A percentile compares a stretch with the other conserved stretches of the same genome.
Evolutionary conservation across 2,797 vertebrate genomes (phyloP).

Genomic region (Lophotriccus pileatus): DNA sequence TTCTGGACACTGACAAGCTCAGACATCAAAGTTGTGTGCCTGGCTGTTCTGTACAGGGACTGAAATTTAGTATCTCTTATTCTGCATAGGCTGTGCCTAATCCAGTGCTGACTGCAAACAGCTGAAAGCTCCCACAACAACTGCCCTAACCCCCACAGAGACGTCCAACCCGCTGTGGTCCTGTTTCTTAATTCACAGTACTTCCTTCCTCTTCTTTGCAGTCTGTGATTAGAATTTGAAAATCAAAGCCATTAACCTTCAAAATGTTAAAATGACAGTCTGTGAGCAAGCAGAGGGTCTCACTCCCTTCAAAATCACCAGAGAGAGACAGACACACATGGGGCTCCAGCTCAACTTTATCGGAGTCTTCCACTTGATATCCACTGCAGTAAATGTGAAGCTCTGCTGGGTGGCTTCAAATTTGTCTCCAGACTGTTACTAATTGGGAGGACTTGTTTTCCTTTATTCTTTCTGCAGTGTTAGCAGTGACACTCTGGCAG

Average conservation of each 20-base stretch:
- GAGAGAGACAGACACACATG: not conserved
- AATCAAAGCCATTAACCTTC: not conserved
- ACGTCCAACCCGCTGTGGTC: rapidly evolving
- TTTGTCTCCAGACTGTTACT: not conserved
- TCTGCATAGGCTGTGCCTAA: not conserved
- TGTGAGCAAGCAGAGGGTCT: not conserved
- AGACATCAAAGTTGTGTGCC: not conserved
- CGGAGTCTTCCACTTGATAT: not conserved
- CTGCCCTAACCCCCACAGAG: rapidly evolving
- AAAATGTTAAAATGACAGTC: not conserved
- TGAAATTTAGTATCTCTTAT: not conserved
- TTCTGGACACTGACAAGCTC: not conserved
- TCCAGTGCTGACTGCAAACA: not conserved
- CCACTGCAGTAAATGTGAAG: not conserved
- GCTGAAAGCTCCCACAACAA: not conserved
- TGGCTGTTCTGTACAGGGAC: not conserved
- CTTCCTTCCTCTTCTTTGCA: not conserved
- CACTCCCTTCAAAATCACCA: not conserved
- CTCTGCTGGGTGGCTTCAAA: not conserved
- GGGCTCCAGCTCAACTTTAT: not conserved
- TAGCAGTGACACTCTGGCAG: not conserved
- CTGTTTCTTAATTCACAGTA: not conserved
- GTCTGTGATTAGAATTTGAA: not conserved
- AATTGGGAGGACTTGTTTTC: not conserved
- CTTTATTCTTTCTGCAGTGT: not conserved